phyloP scores from a whole-genome alignment of 2,888 invertebrate species.

The Hedya salicella region DNA sequence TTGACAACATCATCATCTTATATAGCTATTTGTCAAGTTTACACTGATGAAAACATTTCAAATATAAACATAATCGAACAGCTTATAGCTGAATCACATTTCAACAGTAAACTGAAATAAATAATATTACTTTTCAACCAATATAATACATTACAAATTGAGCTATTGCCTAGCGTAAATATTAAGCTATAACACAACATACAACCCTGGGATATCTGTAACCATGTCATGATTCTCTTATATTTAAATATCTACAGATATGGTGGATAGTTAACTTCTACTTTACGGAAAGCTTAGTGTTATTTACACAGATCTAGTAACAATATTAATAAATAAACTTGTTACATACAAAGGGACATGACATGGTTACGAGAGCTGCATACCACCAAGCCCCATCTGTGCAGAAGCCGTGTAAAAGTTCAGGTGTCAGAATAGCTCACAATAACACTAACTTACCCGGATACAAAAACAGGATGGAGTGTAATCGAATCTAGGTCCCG shows the following conservation, averaged over 20 bases:
- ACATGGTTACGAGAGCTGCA: constrained; percentile 80
- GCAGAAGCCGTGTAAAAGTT: constrained; percentile 74
- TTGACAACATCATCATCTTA: constrained; percentile 71
- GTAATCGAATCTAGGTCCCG: constrained; percentile 39
- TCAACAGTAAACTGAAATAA: constrained; percentile 70
- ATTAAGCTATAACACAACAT: constrained; percentile 55
- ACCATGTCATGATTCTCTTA: constrained; percentile 71
- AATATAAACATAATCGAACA: constrained; percentile 69
- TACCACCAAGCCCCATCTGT: constrained; percentile 77
- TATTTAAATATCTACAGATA: constrained; percentile 52
- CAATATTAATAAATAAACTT: constrained; percentile 51
- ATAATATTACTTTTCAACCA: constrained; percentile 71
- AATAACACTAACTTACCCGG: constrained; percentile 53
- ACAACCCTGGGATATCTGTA: constrained; percentile 81
- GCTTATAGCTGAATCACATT: constrained; percentile 78
- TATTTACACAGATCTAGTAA: constrained; percentile 71
- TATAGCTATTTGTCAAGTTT: constrained; percentile 61
- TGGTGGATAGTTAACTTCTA: constrained; percentile 52
- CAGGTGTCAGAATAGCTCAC: constrained; percentile 73
- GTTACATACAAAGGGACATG: constrained; percentile 57
- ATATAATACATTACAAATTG: constrained; percentile 71
- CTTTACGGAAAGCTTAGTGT: constrained; percentile 54
- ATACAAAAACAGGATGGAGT: constrained; percentile 60
- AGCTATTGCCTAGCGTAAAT: constrained; percentile 75
- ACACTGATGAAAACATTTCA: constrained; percentile 70